Evolutionary conservation across 2,797 vertebrate species (phyloP).

Genomic region (Pipistrellus kuhlii): DNA sequence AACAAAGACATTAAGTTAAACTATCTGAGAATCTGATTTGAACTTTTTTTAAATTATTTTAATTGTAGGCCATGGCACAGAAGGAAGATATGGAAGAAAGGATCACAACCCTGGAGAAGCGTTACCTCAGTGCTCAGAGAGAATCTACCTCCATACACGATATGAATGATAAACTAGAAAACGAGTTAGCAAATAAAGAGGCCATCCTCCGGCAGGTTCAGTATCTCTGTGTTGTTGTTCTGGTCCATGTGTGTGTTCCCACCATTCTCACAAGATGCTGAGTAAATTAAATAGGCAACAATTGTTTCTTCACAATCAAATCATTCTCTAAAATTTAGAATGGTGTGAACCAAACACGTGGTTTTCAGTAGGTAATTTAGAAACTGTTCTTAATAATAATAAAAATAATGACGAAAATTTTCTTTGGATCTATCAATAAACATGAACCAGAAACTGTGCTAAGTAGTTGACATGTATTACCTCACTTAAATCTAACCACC

Average conservation of each 20-base stretch:
- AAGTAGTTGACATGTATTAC: not conserved
- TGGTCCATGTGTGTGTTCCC: not conserved
- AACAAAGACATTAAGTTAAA: not conserved
- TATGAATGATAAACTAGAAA: conserved; percentile 99
- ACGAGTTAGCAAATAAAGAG: conserved; percentile 98
- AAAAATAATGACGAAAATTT: not conserved
- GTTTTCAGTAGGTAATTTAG: not conserved
- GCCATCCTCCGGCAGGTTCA: conserved; percentile 97
- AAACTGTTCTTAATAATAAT: not conserved
- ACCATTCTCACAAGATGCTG: not conserved
- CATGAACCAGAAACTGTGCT: not conserved
- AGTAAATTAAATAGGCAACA: not conserved
- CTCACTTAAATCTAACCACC: not conserved
- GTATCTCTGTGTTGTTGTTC: conserved; percentile 69
- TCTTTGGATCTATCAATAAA: not conserved
- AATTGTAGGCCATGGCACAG: conserved; percentile 96
- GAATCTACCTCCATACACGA: conserved; percentile 99
- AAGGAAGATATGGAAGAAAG: conserved; percentile 99
- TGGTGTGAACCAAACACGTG: not conserved
- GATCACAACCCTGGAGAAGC: conserved; percentile 98
- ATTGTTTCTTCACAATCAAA: not conserved
- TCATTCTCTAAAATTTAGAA: not conserved
- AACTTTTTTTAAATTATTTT: not conserved
- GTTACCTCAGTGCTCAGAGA: conserved; percentile 98
- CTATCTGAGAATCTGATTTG: conserved; percentile 2